These are phyloP conservation scores for Aegithalos caudatus DNA, from an alignment of 2,113 vertebrate species.

Conservation along the genomic window DNA sequence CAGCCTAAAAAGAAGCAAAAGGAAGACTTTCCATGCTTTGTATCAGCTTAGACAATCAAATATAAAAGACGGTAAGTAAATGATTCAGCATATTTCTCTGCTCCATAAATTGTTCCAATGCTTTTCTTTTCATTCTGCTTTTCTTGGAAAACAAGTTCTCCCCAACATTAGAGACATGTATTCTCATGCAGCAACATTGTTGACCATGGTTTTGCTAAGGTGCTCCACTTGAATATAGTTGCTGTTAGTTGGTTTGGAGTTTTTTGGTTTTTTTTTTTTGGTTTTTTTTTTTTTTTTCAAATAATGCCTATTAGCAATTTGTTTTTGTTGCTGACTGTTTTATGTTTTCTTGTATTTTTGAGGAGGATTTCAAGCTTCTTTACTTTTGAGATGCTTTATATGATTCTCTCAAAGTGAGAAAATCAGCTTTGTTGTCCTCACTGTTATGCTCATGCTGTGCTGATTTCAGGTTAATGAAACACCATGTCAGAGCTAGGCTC, in stretches of 20 bases:
- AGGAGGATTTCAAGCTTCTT: background rate
- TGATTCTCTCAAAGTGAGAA: background rate
- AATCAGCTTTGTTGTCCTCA: background rate
- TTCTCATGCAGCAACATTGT: background rate
- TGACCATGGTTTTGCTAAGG: background rate
- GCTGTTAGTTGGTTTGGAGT: background rate
- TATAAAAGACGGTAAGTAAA: background rate
- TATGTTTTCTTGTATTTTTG: background rate
- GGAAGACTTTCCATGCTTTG: background rate
- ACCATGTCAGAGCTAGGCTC: background rate
- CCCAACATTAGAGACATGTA: fast-evolving
- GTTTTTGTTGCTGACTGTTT: background rate
- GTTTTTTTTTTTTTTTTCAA: background rate
- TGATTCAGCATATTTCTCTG: background rate
- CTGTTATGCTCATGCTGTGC: background rate
- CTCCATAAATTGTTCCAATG: background rate
- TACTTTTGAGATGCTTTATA: background rate
- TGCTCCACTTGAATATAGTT: background rate
- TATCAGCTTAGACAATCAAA: background rate
- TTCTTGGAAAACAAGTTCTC: background rate
- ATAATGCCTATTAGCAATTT: background rate
- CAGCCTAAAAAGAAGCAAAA: background rate
- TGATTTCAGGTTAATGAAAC: background rate
- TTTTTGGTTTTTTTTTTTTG: background rate
- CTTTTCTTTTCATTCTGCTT: background rate